phyloP scores from a whole-genome alignment of 2,797 vertebrate species.

The Melanotaenia pygmaea region DNA sequence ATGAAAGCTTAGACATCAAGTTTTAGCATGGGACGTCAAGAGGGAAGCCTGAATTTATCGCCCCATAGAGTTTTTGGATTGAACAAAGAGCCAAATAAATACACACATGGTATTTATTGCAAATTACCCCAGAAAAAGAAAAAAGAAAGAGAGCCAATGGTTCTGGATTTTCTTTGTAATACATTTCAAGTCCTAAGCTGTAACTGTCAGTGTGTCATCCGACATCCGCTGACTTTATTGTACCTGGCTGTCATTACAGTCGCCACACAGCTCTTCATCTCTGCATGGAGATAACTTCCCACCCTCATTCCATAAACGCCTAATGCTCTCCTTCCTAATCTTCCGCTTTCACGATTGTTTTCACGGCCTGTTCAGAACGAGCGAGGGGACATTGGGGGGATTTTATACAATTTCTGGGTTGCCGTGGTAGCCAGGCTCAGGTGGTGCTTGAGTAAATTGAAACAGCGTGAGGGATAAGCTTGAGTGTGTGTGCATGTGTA shows the following conservation, averaged over 20 bases:
- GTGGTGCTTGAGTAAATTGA: conserved; percentile 85
- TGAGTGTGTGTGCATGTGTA: conserved; percentile 39
- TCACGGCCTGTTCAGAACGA: conserved; percentile 75
- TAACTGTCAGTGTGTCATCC: conserved; percentile 54
- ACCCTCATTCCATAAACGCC: conserved; percentile 61
- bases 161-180: conserved; percentile 46
- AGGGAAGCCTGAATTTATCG: conserved; percentile 49
- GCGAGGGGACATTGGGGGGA: conserved; percentile 73
- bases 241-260: conserved; percentile 69
- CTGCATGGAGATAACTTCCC: conserved; percentile 62
- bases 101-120: conserved; percentile 35
- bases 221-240: conserved; percentile 47
- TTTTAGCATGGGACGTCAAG: conserved; percentile 58
- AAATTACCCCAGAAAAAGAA: conserved; percentile 41
- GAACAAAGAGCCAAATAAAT: conserved; percentile 66
- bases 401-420: conserved; percentile 79
- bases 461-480: conserved; percentile 81
- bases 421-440: conserved; percentile 79
- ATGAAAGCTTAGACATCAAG: conserved; percentile 60
- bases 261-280: conserved; percentile 67
- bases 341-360: conserved; percentile 81
- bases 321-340: conserved; percentile 77
- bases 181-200: conserved; percentile 60
- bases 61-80: conserved; percentile 41
- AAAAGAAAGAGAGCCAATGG: conserved; percentile 8